Base-by-base conservation (phyloP, 2,888 invertebrate species). In the Trisateles emortualis region DNA sequence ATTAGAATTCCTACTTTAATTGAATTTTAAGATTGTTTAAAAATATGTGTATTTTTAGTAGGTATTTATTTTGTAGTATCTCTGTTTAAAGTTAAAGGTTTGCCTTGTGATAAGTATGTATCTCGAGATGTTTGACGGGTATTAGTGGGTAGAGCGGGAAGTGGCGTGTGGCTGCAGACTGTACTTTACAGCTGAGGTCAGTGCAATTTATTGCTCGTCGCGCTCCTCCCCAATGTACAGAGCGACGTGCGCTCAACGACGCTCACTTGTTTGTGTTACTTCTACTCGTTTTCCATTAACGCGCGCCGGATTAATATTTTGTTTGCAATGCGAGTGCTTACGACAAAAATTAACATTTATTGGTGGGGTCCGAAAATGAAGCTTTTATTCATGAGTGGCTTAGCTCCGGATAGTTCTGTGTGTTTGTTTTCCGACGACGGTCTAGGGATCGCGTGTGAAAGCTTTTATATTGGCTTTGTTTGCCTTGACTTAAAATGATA, bases 301-400 rank as follows among this genome's bases (percentile, higher is more conserved):
- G 90, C 88, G 79, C 82, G 78, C 70, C 78, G 88, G 90, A 91
- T 91, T 92, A 92, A 91, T 90, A 91, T 91, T 92, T 86, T 90
- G 90, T 90, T 91, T 88, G 88, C 88, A 80, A 87, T 86, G 88
- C 87, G 87, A 88, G 87, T 79, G 88, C 83, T 87, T 84, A 81
- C 87, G 88, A 90, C 87, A 83, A 89, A 89, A 92, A 91, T 92
- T 92, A 90, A 90, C 92, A 91, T 92, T 92, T 91, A 91, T 91
- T 83, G 88, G 83, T 86, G 84, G 90, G 91, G 90, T 87, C 87
- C 83, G 81, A 84, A 83, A 86, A 85, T 86, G 84, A 87, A 86
- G 87, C 87, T 88, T 90, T 89, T 91, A 91, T 91, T 91, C 91
- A 91, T 90, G 90, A 90, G 89, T 86, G 85, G 88, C 90, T 90